Conservation (phyloP, 2,797 vertebrate genomes). For the Notoglanidium macrostoma region DNA sequence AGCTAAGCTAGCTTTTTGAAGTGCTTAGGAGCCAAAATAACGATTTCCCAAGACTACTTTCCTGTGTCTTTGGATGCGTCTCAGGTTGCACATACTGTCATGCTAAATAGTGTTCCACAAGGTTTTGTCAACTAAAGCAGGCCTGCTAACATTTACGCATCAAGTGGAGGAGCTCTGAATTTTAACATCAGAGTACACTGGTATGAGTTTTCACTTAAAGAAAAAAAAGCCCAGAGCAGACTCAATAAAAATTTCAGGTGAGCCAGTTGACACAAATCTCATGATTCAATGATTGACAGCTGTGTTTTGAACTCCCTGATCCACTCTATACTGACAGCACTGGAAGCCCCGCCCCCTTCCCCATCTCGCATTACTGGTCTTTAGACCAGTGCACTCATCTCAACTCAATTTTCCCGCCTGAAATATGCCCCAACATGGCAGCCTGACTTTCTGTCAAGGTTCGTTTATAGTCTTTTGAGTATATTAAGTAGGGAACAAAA, state of each 20-base stretch:
- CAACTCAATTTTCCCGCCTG: neutral
- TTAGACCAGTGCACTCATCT: neutral
- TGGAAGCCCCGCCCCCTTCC: neutral
- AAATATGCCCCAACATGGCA: neutral
- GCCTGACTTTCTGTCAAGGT: neutral
- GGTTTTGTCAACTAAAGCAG: neutral
- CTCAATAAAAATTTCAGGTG: neutral
- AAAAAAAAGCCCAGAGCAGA: neutral
- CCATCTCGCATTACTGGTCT: neutral
- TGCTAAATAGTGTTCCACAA: conserved; percentile 6
- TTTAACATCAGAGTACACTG: neutral
- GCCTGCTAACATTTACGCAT: neutral
- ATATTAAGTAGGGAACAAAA: too few relatives aligned
- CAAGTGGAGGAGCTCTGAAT: neutral
- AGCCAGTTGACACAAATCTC: neutral
- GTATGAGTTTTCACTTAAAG: neutral
- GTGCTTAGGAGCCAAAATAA: neutral
- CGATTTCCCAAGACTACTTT: neutral
- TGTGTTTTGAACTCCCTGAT: neutral
- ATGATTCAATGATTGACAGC: neutral
- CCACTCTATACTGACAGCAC: neutral
- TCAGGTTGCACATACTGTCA: neutral
- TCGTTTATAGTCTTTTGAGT: neutral
- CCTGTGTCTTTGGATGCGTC: neutral
- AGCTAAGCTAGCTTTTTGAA: neutral